Conservation (phyloP, 2,888 invertebrate genomes). For the Endomychus coccineus region DNA sequence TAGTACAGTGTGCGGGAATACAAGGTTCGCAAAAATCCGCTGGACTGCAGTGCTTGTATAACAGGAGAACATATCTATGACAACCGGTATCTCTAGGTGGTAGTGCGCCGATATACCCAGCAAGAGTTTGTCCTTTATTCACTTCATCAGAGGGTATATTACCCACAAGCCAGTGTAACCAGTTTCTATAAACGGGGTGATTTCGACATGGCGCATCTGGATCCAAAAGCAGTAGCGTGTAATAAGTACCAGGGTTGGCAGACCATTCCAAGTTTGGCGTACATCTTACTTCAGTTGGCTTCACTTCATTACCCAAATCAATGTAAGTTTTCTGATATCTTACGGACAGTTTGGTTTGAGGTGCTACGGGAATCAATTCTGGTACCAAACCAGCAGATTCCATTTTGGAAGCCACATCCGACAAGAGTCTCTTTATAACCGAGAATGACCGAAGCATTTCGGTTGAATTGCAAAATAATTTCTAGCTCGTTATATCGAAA, state of each 20-base stretch:
- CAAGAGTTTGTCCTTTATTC: conserved; percentile 54
- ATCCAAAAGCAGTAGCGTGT: conserved; percentile 50
- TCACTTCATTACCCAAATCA: conserved; percentile 59
- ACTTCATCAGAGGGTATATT: conserved; percentile 60
- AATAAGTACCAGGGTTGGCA: conserved; percentile 28
- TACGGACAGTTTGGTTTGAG: conserved; percentile 5
- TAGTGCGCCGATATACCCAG: conserved; percentile 58
- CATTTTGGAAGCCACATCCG: no score
- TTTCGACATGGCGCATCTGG: conserved; percentile 70
- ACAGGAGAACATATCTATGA: conserved; percentile 62
- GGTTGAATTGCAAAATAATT: no score
- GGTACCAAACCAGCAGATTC: conserved; percentile 8
- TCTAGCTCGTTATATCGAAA: no score
- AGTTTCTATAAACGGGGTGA: conserved; percentile 62
- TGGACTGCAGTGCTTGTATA: conserved; percentile 58
- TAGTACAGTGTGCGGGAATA: conserved; percentile 56
- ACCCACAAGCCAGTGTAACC: conserved; percentile 72
- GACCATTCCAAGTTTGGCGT: conserved; percentile 37
- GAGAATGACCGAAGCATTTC: no score
- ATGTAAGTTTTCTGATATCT: conserved; percentile 31
- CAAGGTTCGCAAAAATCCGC: conserved; percentile 43
- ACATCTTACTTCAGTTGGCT: conserved; percentile 65
- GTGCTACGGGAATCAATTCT: conserved; percentile 4
- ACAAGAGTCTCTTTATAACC: no score
- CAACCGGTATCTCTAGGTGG: conserved; percentile 63